Evolutionary conservation across 1,140 invertebrate species (phyloP).

Genomic region (Phocides pigmalion): DNA sequence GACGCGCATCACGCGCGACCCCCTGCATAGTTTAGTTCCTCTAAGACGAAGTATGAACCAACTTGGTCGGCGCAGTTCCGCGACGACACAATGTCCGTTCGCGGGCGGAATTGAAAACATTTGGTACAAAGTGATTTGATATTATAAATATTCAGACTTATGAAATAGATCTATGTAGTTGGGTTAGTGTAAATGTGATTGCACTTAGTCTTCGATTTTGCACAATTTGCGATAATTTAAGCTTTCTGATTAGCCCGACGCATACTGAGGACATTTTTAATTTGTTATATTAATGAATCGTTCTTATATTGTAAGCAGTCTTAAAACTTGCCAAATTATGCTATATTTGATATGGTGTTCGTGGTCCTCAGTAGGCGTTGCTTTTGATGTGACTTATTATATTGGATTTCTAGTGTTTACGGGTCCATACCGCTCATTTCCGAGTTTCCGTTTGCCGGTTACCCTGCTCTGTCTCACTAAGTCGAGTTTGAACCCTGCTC

Average conservation of each 20-base stretch:
- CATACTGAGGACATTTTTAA: slow-evolving; percentile 13
- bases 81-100: slow-evolving; percentile 33
- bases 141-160: slow-evolving; percentile 58
- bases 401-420: background rate
- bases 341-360: slow-evolving; percentile 25
- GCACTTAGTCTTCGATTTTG: slow-evolving; percentile 71
- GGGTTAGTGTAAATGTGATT: slow-evolving; percentile 64
- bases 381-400: slow-evolving; percentile 28
- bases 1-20: slow-evolving; percentile 38
- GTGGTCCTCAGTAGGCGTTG: slow-evolving; percentile 17
- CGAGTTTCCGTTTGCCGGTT: slow-evolving; percentile 16
- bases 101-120: slow-evolving; percentile 53
- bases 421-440: background rate
- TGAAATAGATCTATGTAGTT: slow-evolving; percentile 55
- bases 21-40: slow-evolving; percentile 38
- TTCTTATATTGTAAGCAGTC: slow-evolving; percentile 17
- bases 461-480: slow-evolving; percentile 37
- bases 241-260: slow-evolving; percentile 13
- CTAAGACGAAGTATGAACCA: slow-evolving; percentile 41
- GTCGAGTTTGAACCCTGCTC: slow-evolving; percentile 57
- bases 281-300: slow-evolving; percentile 17
- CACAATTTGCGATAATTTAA: slow-evolving; percentile 44
- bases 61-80: slow-evolving; percentile 39
- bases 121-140: slow-evolving; percentile 77
- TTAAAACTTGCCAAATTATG: slow-evolving; percentile 35